Percentiles rank a stretch among this genome's conserved stretches.
Conservation (phyloP, 2,888 invertebrate species). For the Caenorhabditis sp. region DNA sequence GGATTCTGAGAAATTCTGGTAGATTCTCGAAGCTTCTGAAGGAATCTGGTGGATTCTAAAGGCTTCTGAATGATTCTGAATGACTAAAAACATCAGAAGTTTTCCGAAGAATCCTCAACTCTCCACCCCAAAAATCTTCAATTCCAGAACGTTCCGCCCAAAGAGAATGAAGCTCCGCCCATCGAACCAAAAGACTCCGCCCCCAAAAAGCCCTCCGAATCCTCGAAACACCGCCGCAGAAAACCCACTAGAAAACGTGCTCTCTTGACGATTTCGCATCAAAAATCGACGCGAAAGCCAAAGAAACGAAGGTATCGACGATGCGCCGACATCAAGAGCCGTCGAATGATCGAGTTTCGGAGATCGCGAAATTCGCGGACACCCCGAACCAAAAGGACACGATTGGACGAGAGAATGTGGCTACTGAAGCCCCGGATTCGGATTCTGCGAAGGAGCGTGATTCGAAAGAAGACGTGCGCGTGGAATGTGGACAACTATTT, state of each 20-base stretch:
- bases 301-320: conserved; percentile 1
- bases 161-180: too few relatives aligned
- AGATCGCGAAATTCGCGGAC: background rate
- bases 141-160: too few relatives aligned
- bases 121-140: too few relatives aligned
- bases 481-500: conserved; percentile 6
- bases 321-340: too few relatives aligned
- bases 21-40: too few relatives aligned
- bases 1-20: too few relatives aligned
- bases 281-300: background rate
- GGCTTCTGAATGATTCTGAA: background rate
- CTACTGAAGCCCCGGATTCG: background rate
- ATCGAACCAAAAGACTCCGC: background rate
- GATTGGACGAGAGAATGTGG: background rate
- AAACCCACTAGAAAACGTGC: background rate
- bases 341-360: conserved; percentile 20
- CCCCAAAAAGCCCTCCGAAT: background rate
- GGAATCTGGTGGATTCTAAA: too few relatives aligned
- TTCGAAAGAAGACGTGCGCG: conserved; percentile 11
- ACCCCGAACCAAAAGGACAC: background rate
- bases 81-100: background rate
- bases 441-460: background rate
- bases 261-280: background rate
- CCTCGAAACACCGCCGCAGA: background rate
- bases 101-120: background rate